Percentiles rank a stretch among this genome's conserved stretches.
phyloP scores from a whole-genome alignment of 2,797 vertebrate genomes.

The Phataginus tetradactyla region DNA sequence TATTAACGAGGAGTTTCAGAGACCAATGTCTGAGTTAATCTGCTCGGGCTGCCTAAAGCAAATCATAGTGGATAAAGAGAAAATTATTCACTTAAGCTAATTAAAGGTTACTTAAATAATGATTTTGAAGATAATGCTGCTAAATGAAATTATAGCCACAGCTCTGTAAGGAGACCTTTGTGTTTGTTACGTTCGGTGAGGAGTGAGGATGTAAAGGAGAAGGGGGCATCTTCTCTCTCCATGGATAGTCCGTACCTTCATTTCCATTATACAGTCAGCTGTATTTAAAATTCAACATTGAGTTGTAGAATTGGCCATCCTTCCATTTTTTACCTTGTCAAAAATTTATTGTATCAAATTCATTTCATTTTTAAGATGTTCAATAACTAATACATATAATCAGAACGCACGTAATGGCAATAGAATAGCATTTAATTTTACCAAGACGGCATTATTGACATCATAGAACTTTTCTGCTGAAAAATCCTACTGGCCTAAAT shows the following conservation, averaged over 20 bases:
- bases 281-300: neutral
- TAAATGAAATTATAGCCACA: neutral
- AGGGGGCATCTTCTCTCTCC: accelerated
- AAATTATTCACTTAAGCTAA: constrained; percentile 15
- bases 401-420: neutral
- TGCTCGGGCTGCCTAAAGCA: neutral
- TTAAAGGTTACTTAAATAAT: constrained; percentile 43
- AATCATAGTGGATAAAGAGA: neutral
- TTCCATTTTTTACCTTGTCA: constrained; percentile 40
- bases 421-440: constrained; percentile 45
- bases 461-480: neutral
- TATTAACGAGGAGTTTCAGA: constrained; percentile 54
- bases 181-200: neutral
- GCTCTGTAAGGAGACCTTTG: neutral
- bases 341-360: constrained; percentile 15
- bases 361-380: constrained; percentile 52
- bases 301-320: neutral
- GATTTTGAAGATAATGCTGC: neutral
- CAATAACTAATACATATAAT: constrained; percentile 31
- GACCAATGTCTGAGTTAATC: neutral
- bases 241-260: neutral
- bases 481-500: constrained; percentile 46
- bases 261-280: neutral
- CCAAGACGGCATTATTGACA: neutral
- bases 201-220: neutral